Conservation (phyloP, 1,140 invertebrate species). For the Oedothorax gibbosus region DNA sequence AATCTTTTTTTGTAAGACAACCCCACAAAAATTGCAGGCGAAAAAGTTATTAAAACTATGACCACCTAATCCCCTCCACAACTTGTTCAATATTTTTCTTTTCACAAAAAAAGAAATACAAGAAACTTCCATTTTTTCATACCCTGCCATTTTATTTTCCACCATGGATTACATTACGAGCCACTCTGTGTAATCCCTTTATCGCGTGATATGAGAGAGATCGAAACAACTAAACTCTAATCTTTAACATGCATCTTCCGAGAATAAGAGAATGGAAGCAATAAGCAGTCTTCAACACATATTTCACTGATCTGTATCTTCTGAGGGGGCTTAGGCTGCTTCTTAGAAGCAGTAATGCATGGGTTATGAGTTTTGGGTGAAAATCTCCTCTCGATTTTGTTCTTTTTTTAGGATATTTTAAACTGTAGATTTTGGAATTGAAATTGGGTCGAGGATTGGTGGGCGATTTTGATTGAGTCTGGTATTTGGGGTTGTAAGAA, state of each 20-base stretch:
- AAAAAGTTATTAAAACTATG: too few species aligned
- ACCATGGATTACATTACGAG: constrained; percentile 13
- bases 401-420: too few species aligned
- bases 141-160: constrained; percentile 13
- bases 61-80: too few species aligned
- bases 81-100: neutral
- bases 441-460: too few species aligned
- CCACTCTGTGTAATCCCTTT: constrained; percentile 32
- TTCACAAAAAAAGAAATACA: neutral
- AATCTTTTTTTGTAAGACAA: too few species aligned
- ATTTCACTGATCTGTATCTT: constrained; percentile 38
- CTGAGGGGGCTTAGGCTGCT: neutral
- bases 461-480: too few species aligned
- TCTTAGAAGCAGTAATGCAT: too few species aligned
- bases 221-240: constrained; percentile 24
- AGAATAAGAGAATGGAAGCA: constrained; percentile 6
- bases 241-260: constrained; percentile 25
- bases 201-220: constrained; percentile 20
- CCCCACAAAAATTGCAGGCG: too few species aligned
- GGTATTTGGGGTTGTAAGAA: too few species aligned
- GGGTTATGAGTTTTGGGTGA: too few species aligned
- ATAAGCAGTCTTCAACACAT: constrained; percentile 40
- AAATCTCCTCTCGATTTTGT: too few species aligned
- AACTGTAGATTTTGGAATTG: too few species aligned
- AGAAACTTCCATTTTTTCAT: constrained; percentile 17